phyloP scores from a whole-genome alignment of 2,113 vertebrate genomes.

The Pachypanchax playfairii region DNA sequence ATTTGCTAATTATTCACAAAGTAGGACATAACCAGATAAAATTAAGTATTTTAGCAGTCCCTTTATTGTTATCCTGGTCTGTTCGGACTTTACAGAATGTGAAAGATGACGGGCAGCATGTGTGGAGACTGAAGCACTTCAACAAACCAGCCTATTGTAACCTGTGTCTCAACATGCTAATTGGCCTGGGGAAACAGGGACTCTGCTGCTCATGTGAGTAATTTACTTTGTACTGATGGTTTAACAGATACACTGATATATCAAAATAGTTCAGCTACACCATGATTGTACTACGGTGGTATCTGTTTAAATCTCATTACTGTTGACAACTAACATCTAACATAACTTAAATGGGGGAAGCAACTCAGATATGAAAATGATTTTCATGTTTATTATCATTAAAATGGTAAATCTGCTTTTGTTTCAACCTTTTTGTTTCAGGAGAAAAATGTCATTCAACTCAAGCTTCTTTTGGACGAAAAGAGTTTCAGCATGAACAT shows the following conservation, averaged over 20 bases:
- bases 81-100: slow-evolving; percentile 83
- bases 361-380: no score
- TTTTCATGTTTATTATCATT: no score
- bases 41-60: neutral
- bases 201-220: slow-evolving; percentile 94
- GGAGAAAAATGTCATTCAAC: no score
- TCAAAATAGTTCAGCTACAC: neutral
- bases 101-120: slow-evolving; percentile 94
- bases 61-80: neutral
- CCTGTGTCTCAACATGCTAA: slow-evolving; percentile 94
- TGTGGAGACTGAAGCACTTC: slow-evolving; percentile 96
- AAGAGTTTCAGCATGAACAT: no score
- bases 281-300: no score
- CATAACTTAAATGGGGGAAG: no score
- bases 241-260: no score
- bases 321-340: neutral
- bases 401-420: no score
- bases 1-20: neutral
- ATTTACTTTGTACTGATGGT: no score
- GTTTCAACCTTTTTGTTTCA: no score
- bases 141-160: slow-evolving; percentile 97
- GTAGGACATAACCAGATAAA: neutral
- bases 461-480: no score
- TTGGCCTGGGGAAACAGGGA: slow-evolving; percentile 93
- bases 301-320: no score